phyloP scores from a whole-genome alignment of 2,888 invertebrate genomes.

The Pachymerium ferrugineum region DNA sequence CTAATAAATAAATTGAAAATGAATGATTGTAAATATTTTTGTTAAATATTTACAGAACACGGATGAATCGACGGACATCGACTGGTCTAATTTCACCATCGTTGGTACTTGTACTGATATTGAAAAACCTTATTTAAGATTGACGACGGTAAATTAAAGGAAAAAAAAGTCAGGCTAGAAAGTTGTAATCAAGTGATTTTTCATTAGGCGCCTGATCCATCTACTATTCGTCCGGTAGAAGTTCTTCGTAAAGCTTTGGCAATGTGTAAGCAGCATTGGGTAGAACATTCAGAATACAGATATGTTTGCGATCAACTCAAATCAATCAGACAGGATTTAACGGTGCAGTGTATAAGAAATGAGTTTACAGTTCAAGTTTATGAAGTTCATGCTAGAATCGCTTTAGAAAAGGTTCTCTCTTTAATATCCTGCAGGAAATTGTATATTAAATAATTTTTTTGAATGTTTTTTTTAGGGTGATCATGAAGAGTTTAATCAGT shows the following conservation, averaged over 20 bases:
- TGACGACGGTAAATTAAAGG: slow-evolving; percentile 62
- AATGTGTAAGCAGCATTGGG: slow-evolving; percentile 88
- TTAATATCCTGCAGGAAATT: background rate
- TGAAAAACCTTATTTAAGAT: slow-evolving; percentile 91
- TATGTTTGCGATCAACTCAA: slow-evolving; percentile 98
- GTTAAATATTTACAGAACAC: background rate
- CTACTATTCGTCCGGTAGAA: slow-evolving; percentile 82
- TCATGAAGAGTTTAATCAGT: slow-evolving; percentile 99
- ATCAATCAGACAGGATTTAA: slow-evolving; percentile 96
- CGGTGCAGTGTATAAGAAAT: slow-evolving; percentile 91
- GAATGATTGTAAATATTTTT: background rate
- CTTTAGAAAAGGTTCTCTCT: slow-evolving; percentile 68
- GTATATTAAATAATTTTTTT: background rate
- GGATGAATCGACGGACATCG: slow-evolving; percentile 55
- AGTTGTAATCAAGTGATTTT: background rate
- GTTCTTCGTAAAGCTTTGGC: slow-evolving; percentile 77
- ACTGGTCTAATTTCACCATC: slow-evolving; percentile 80
- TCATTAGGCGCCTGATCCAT: slow-evolving; percentile 78
- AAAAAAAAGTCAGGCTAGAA: background rate
- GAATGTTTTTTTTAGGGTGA: slow-evolving; percentile 59
- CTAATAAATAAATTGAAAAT: background rate
- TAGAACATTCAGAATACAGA: slow-evolving; percentile 82
- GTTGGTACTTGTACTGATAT: slow-evolving; percentile 90
- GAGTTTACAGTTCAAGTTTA: slow-evolving; percentile 95
- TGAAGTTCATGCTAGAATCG: slow-evolving; percentile 96